Evolutionary conservation across 2,888 invertebrate genomes (phyloP).

Genomic region (Amblyjoppa fuscipennis): DNA sequence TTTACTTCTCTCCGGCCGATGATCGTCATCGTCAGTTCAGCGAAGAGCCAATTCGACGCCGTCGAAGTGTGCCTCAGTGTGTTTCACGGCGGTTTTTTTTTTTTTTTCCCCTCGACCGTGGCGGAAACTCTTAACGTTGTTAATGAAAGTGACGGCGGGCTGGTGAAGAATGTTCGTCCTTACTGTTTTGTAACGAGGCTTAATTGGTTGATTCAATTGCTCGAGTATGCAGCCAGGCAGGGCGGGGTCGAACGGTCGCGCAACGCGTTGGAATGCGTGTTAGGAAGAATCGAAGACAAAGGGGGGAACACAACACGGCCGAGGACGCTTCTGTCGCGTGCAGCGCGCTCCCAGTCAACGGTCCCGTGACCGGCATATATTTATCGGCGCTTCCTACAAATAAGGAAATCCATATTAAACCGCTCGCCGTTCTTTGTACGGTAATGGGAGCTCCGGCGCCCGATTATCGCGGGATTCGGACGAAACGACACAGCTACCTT

Average conservation of each 20-base stretch:
- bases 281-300: constrained; percentile 63
- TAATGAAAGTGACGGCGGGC: constrained; percentile 13
- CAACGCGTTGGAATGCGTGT: constrained; percentile 67
- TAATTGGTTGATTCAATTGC: constrained; percentile 66
- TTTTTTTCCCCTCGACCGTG: background rate
- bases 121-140: constrained; percentile 6
- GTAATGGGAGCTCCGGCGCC: constrained; percentile 2
- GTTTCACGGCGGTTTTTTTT: background rate
- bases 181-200: constrained; percentile 43
- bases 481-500: too few species aligned
- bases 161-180: constrained; percentile 44
- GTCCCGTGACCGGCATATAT: constrained; percentile 58
- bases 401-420: constrained; percentile 56
- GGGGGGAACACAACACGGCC: constrained; percentile 28
- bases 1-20: too few species aligned
- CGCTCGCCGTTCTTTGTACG: constrained; percentile 21
- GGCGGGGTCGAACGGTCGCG: constrained; percentile 64
- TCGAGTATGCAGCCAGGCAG: constrained; percentile 61
- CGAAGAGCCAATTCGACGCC: background rate
- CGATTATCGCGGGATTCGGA: background rate
- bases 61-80: background rate
- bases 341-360: background rate
- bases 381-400: constrained; percentile 54
- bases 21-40: background rate
- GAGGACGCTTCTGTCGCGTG: constrained; percentile 24